Evolutionary conservation across 1,140 invertebrate genomes (phyloP), one percentile per base, ranked within the genome.

Genomic region (Brachionus rubens): DNA sequence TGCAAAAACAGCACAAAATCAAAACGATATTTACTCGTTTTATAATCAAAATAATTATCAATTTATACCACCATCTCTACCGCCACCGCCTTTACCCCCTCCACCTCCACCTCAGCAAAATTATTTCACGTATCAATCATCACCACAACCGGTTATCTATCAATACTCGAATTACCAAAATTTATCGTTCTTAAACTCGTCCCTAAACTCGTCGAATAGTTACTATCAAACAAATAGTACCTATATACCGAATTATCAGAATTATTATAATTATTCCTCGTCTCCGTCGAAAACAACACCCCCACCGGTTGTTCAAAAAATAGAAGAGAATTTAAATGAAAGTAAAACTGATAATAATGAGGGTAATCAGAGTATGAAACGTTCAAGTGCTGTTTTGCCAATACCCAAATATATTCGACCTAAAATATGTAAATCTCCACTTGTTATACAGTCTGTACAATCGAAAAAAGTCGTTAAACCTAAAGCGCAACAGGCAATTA

Each of bases 381-480:
- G 59, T 5, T 43, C 59, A 10, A 65, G 59, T 24, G 59, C 59
- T 24, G 59, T 43, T 28, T 41, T 65, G 14, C 59, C 59, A 3
- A 43, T 65, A 12, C 59, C 59, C 6, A 65, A 65, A 24, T 65
- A 65, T 26, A 41, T 65, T 24, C 16, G 59, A 24, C 59, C 59
- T 21, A 65, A 65, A 65, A 65, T 65, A 24, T 65, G 59, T 28
- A 65, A 65, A 24, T 65, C 59, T 0, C 59, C 59, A 10, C 19
- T 65, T 10, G 59, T 65, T 1, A 65, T 65, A 26, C 59, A 65
- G n/a, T 65, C 59, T 1, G 59, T 65, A 1, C 33, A 41, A 14
- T 65, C 59, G 3, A 65, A 65, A 65, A 41, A 65, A 26, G 59
- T 65, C 19, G 36, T 41, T 1, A 65, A 65, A 43, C 59, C 59